Evolutionary conservation across 2,888 invertebrate genomes (phyloP), one percentile per base, ranked within the genome.

Genomic region (Onchidella celtica): DNA sequence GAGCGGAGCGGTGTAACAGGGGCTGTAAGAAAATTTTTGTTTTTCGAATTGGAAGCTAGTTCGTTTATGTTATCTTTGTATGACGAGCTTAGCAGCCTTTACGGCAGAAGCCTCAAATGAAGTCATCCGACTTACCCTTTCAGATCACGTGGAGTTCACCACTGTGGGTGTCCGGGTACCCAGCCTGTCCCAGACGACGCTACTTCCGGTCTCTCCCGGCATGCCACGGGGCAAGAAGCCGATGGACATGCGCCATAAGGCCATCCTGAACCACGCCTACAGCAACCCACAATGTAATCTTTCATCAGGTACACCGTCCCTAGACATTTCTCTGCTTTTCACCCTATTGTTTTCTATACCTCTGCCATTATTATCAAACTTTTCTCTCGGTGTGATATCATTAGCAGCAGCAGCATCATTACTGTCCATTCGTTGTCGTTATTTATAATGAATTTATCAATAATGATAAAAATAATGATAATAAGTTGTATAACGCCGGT

Each of bases 251-350:
- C 84, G 91, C 36, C 90, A 90, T 77, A 86, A 87, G 69, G 91
- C 91, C 82, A 91, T 91, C 70, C 86, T 91, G 6, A 90, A 91
- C 84, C 90, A 90, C 76, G 91, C 90, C 65, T 91, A 90, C 85
- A 89, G 89, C 85, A 91, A 91, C 73, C 91, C 91, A 27, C 91
- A 91, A 86, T 91, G 89, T 40, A 40, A 81, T 36, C 14, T 75
- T 0, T 81, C 81, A 2, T 69, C 81, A 59, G 81, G 81, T 81
- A 38, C 1, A 24, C 6, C n/a, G n/a, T n/a, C n/a, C n/a, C n/a
- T n/a, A n/a, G 6, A 21, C 24, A n/a, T 9, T 9, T 9, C 14
- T n/a, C 63, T n/a, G 11, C 9, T 63, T 9, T n/a, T 63, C 24
- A 63, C 24, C 6, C 24, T 63, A n/a, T 63, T 9, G 14, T 24